Conservation (phyloP, 2,113 vertebrate genomes). For the Panthera leo region DNA sequence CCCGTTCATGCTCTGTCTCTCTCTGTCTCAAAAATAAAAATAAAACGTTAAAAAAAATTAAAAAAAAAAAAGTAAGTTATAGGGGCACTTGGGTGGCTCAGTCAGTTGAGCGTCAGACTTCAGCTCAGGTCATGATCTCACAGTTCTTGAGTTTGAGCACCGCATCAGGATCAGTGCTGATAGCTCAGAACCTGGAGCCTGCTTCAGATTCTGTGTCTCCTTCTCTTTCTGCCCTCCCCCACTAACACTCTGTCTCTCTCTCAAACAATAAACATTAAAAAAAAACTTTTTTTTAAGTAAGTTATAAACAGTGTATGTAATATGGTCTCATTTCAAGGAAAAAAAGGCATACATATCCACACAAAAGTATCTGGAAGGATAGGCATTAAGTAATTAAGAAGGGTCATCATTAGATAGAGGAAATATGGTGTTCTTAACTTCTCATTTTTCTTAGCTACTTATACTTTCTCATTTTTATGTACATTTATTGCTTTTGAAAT, state of each 20-base stretch:
- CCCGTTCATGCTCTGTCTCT: too few relatives aligned
- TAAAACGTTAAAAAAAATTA: too few relatives aligned
- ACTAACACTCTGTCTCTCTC: too few relatives aligned
- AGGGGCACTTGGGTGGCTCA: not conserved
- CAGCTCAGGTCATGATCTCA: too few relatives aligned
- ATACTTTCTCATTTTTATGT: not conserved
- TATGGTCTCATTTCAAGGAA: not conserved
- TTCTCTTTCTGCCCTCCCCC: too few relatives aligned
- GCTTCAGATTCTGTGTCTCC: too few relatives aligned
- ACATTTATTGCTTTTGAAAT: not conserved
- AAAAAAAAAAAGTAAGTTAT: not conserved
- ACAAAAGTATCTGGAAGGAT: not conserved
- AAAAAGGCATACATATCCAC: not conserved
- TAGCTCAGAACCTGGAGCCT: too few relatives aligned
- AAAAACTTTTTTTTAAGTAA: not conserved
- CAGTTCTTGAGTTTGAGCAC: too few relatives aligned
- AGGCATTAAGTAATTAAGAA: not conserved
- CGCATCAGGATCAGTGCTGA: too few relatives aligned
- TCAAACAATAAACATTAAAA: too few relatives aligned
- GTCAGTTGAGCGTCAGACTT: too few relatives aligned
- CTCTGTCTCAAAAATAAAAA: too few relatives aligned
- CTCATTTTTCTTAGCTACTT: not conserved
- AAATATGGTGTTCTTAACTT: not conserved
- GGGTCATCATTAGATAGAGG: not conserved
- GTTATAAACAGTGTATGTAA: not conserved